Percentiles rank a stretch among this genome's conserved stretches.
Conservation (phyloP, 2,113 vertebrate species). For the Mormyrus lacerda region DNA sequence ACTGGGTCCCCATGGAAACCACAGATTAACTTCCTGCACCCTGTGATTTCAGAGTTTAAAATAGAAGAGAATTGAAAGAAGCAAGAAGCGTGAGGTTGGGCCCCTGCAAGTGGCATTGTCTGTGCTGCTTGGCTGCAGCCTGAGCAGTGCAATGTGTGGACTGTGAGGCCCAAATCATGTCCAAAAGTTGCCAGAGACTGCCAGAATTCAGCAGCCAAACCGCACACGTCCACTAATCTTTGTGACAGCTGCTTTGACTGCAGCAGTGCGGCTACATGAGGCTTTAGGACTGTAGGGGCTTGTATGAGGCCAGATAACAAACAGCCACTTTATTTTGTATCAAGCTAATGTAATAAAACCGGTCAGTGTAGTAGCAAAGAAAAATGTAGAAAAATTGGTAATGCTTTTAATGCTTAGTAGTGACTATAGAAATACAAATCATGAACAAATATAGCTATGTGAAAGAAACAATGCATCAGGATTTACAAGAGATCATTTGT, state of each 20-base stretch:
- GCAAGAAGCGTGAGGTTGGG: neutral
- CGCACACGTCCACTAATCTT: neutral
- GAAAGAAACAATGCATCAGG: neutral
- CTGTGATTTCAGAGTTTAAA: constrained; percentile 41
- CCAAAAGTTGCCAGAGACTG: neutral
- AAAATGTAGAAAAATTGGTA: neutral
- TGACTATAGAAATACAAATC: neutral
- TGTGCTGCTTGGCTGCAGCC: neutral
- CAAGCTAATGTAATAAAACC: neutral
- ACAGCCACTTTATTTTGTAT: neutral
- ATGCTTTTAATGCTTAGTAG: neutral
- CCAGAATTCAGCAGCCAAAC: neutral
- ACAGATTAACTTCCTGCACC: constrained; percentile 35
- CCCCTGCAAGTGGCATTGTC: neutral
- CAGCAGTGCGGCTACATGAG: neutral
- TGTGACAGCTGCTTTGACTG: neutral
- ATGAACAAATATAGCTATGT: neutral
- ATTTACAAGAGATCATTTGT: neutral
- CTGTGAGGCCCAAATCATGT: neutral
- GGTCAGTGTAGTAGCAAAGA: neutral
- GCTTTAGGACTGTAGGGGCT: neutral
- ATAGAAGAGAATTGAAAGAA: constrained; percentile 27
- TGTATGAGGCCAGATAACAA: neutral
- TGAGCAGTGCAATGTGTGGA: too few relatives aligned
- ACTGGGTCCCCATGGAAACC: constrained; percentile 32